Evolutionary conservation across 2,113 vertebrate species (phyloP).

Genomic region (Daphoenositta chrysoptera): DNA sequence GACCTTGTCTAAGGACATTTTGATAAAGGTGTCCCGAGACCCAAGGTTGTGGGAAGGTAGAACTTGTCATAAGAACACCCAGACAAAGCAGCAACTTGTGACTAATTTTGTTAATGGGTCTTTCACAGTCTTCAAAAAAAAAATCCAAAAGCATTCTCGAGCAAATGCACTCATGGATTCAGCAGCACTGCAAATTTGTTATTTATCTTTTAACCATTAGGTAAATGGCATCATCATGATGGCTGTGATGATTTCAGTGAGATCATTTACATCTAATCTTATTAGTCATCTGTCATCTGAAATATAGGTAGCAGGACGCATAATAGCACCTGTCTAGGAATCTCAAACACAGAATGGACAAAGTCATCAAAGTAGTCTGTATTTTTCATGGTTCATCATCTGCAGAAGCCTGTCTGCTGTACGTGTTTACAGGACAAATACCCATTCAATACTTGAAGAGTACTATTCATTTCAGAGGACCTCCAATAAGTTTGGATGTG

Average conservation of each 20-base stretch:
- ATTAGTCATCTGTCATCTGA: background rate
- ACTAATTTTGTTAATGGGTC: background rate
- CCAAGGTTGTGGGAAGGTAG: background rate
- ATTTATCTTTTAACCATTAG: background rate
- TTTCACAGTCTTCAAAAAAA: background rate
- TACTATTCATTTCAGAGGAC: background rate
- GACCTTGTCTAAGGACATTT: background rate
- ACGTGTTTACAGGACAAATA: background rate
- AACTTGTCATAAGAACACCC: background rate
- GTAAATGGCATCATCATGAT: background rate
- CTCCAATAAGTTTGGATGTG: background rate
- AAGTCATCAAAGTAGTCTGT: background rate
- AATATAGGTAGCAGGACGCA: background rate
- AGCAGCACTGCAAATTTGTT: background rate
- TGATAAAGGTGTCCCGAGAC: background rate
- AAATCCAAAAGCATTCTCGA: background rate
- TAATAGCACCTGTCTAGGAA: background rate
- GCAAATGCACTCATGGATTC: background rate
- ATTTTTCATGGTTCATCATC: background rate
- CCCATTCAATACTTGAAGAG: background rate
- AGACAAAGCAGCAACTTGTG: background rate
- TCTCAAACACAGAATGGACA: background rate
- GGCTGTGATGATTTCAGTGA: background rate
- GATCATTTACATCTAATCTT: background rate
- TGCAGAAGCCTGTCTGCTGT: background rate